Conservation (phyloP, 2,888 invertebrate genomes). For the Metopia argyrocephala region DNA sequence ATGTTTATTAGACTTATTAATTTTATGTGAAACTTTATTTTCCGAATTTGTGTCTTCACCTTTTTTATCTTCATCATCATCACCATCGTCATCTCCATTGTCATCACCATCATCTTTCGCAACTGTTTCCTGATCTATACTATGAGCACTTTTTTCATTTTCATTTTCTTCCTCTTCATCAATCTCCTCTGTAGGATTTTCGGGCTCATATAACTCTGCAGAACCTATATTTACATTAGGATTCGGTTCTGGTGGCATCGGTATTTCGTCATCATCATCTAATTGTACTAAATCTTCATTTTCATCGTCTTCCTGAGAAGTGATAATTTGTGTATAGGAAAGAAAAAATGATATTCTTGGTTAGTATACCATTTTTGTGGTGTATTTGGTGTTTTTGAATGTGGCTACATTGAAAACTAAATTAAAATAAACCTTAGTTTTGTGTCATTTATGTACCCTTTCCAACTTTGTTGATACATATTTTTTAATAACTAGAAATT, state of each 20-base stretch:
- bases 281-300: conserved; percentile 79
- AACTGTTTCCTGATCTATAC: conserved; percentile 21
- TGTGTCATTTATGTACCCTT: neutral
- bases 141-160: conserved; percentile 51
- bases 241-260: conserved; percentile 74
- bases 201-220: conserved; percentile 76
- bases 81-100: conserved; percentile 31
- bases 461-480: neutral
- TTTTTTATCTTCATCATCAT: conserved; percentile 42
- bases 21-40: neutral
- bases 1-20: conserved; percentile 41
- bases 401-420: conserved; percentile 57
- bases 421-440: conserved; percentile 20
- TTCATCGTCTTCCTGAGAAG: conserved; percentile 79
- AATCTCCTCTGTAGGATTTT: conserved; percentile 75
- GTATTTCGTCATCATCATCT: conserved; percentile 77
- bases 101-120: conserved; percentile 50
- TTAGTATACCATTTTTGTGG: conserved; percentile 76
- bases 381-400: conserved; percentile 52
- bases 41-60: conserved; percentile 31
- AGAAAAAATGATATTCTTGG: conserved; percentile 80
- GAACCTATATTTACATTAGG: conserved; percentile 56
- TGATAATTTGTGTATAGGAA: conserved; percentile 79
- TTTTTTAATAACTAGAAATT: neutral
- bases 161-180: conserved; percentile 59